Base-by-base conservation (phyloP, 35 echinoderm and acorn worm species). In the Chiridota heheva region DNA sequence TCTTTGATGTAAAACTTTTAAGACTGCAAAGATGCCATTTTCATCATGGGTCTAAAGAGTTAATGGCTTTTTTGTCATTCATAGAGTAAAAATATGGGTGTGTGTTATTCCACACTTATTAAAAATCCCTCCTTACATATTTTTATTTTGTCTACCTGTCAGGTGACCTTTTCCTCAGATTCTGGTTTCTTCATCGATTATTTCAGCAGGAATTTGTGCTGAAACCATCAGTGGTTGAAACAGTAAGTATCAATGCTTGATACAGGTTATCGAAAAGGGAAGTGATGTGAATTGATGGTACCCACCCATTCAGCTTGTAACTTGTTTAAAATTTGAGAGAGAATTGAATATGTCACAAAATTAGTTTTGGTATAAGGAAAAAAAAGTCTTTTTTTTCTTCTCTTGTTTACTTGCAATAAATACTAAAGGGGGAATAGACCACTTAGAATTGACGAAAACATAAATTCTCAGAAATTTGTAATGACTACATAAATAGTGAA, bases 191-290 rank as follows among this genome's bases (percentile, higher is more conserved):
- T 1, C 33, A 6, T 27, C 38, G 42, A 36, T 10, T 67, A 18
- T 82, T 82, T 24, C 79, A 82, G 27, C 65, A n/a, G 27, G 59
- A 82, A 43, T 82, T 69, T 51, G 34, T 67, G 37, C 68, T 82
- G 46, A 53, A 68, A 53, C 59, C 59, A 69, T 45, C 59, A 69
- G 63, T 81, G 5, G 36, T 42, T 1, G 78, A 81, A 66, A 81
- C 78, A 2, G 58, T 67, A 26, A 63, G 57, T 67, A 18, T 15
- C 36, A 18, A 41, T 15, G 32, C 7, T 18, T n/a, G n/a, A 12
- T 15, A 27, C 30, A 10, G 28, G 10, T 31, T 27, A 10, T 66
- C 30, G 30, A 10, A 66, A 27, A 12, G 28, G 28, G 10, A 10
- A 31, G 62, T 10, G 15, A 66, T 12, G 28, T 15, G 28, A 8